Percentiles rank a stretch among this genome's conserved stretches.
These are phyloP conservation scores for Epinephelus cyanopodus DNA, from an alignment of 2,113 vertebrate species.

Conservation along the genomic window DNA sequence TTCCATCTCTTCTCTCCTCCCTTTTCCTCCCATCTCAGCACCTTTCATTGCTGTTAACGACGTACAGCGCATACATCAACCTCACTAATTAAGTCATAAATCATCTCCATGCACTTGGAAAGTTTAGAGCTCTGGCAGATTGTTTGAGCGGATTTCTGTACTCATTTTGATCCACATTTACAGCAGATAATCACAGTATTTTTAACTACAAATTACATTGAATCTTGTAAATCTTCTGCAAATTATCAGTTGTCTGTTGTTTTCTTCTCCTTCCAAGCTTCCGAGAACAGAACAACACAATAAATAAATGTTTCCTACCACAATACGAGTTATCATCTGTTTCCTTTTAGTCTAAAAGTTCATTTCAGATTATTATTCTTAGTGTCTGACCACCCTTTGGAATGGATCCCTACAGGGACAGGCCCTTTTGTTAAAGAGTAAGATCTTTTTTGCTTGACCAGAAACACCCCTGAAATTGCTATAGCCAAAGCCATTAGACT, in stretches of 20 bases:
- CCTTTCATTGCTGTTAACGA: slow-evolving; percentile 38
- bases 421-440: too few relatives aligned
- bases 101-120: slow-evolving; percentile 36
- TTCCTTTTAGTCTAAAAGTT: too few relatives aligned
- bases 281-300: background rate
- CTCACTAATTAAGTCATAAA: slow-evolving; percentile 65
- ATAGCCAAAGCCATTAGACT: too few relatives aligned
- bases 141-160: background rate
- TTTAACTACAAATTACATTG: background rate
- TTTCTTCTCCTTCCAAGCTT: background rate
- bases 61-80: slow-evolving; percentile 45
- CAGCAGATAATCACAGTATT: background rate
- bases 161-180: slow-evolving; percentile 3
- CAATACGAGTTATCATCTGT: too few relatives aligned
- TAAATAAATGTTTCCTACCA: background rate
- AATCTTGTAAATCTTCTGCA: background rate
- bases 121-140: slow-evolving; percentile 21
- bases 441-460: too few relatives aligned
- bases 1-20: background rate
- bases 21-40: background rate
- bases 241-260: too few relatives aligned
- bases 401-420: too few relatives aligned
- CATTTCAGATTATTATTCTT: too few relatives aligned
- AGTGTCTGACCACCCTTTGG: too few relatives aligned
- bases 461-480: too few relatives aligned